phyloP scores from a whole-genome alignment of 2,113 vertebrate genomes.

The Callaeas wilsoni region DNA sequence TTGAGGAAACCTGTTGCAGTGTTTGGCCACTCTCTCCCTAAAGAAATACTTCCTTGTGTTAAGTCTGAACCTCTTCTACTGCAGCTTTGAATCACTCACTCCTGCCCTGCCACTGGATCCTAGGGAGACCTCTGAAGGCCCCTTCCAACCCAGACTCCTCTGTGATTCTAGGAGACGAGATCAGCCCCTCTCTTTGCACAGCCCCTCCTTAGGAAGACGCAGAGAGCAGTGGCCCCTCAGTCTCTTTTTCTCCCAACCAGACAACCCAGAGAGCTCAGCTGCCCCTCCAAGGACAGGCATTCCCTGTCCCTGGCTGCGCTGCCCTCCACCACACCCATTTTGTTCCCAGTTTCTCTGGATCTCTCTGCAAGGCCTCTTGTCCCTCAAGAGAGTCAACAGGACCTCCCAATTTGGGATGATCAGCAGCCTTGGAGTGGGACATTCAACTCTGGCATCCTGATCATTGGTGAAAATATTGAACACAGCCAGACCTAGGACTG shows the following conservation, averaged over 20 bases:
- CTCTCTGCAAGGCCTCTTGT: not conserved
- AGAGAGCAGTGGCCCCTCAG: not conserved
- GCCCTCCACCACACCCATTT: not conserved
- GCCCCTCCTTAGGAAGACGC: not conserved
- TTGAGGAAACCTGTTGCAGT: not conserved
- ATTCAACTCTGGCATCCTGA: not conserved
- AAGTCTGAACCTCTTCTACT: not conserved
- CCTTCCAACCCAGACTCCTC: not conserved
- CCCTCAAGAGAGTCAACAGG: not conserved
- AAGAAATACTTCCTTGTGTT: not conserved
- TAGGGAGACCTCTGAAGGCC: not conserved
- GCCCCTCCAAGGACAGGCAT: accelerated
- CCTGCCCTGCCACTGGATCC: not conserved
- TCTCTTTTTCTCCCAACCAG: not conserved
- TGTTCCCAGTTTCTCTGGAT: not conserved
- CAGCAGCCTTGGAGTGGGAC: not conserved
- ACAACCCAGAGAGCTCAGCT: not conserved
- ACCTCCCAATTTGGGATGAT: not conserved
- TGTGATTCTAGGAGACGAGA: not conserved
- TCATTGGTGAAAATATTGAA: accelerated
- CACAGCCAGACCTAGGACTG: not conserved
- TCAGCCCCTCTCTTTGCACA: not conserved
- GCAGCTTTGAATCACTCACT: not conserved
- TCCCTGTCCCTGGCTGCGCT: accelerated
- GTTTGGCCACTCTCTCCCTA: not conserved